Evolutionary conservation across 1,140 invertebrate species (phyloP).

Genomic region (Aphaenogaster ashmeadi): DNA sequence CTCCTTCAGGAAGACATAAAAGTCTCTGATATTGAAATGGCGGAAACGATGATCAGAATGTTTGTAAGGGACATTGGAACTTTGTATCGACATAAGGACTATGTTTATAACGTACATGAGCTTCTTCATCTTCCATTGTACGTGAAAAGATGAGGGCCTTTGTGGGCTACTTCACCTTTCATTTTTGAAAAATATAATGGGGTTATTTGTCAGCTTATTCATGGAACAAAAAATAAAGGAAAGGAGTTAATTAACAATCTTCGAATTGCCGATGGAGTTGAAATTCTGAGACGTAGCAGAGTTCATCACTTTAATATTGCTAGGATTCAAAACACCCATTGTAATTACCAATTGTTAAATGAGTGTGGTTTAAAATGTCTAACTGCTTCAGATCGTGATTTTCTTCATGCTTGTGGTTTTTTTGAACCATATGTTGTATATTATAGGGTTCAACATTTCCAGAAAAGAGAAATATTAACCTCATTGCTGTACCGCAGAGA

Average conservation of each 20-base stretch:
- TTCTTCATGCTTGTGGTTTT: too few relatives aligned
- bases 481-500: not conserved
- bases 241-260: not conserved
- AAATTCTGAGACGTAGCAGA: too few relatives aligned
- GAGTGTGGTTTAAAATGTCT: too few relatives aligned
- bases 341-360: too few relatives aligned
- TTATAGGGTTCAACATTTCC: not conserved
- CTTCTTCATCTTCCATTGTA: too few relatives aligned
- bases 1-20: too few relatives aligned
- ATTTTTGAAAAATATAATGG: not conserved
- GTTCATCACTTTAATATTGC: too few relatives aligned
- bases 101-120: not conserved
- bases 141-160: not conserved
- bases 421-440: not conserved
- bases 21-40: too few relatives aligned
- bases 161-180: not conserved
- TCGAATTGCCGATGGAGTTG: too few relatives aligned
- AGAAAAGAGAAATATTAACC: not conserved
- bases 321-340: too few relatives aligned
- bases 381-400: too few relatives aligned
- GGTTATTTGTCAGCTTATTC: not conserved
- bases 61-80: not conserved
- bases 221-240: not conserved
- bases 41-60: not conserved
- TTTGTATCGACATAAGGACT: not conserved